Conservation (phyloP, 2,113 vertebrate genomes). For the Microtus pennsylvanicus region DNA sequence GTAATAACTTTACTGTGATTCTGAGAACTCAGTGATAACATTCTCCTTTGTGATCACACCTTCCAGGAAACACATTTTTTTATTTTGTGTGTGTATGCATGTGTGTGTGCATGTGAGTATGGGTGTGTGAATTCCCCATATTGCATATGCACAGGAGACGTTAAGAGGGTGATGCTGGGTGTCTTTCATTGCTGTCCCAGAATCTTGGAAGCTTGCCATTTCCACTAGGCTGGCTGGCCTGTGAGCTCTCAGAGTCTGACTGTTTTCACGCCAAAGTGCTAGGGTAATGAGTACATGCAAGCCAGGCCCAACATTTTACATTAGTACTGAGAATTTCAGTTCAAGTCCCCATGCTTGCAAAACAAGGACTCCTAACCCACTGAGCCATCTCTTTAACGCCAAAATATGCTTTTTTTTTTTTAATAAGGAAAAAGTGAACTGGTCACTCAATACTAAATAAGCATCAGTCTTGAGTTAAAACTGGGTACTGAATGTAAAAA, state of each 20-base stretch:
- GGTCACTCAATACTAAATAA: slow-evolving; percentile 4
- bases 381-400: neutral
- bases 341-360: no score
- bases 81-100: neutral
- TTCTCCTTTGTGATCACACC: slow-evolving; percentile 20
- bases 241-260: neutral
- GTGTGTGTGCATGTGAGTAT: neutral
- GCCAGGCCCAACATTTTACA: neutral
- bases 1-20: slow-evolving; percentile 38
- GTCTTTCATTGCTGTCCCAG: neutral
- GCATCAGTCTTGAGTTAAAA: neutral
- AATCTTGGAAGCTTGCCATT: neutral
- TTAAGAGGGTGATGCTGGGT: no score
- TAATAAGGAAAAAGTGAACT: neutral
- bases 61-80: neutral
- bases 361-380: neutral
- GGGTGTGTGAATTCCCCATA: neutral
- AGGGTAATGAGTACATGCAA: neutral
- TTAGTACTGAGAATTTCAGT: neutral
- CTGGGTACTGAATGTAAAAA: slow-evolving; percentile 35
- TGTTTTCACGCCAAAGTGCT: neutral
- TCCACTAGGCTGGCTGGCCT: neutral
- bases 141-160: neutral
- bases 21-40: slow-evolving; percentile 18
- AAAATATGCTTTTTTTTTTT: neutral